These are phyloP conservation scores for Limnodromus scolopaceus DNA, from an alignment of 2,797 vertebrate genomes.

Conservation along the genomic window DNA sequence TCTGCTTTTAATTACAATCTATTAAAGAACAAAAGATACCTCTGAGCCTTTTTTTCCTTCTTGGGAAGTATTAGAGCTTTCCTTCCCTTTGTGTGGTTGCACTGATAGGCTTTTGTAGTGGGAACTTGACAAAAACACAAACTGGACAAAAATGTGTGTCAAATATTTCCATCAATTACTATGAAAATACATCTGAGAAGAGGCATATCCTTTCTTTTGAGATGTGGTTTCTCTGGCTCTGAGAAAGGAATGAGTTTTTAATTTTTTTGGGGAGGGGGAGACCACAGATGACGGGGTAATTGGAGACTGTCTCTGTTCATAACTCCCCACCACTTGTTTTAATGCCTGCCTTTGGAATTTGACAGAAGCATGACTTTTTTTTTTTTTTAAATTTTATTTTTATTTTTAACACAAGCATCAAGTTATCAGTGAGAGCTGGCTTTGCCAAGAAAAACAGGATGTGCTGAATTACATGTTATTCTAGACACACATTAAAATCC, in stretches of 20 bases:
- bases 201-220: neutral
- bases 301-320: neutral
- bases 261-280: neutral
- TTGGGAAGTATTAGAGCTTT: neutral
- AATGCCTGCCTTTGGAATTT: neutral
- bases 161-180: neutral
- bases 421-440: neutral
- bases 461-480: neutral
- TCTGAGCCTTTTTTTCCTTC: neutral
- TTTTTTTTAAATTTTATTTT: neutral
- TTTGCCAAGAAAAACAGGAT: neutral
- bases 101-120: neutral
- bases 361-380: neutral
- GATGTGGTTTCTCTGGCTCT: neutral
- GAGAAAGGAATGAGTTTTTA: neutral
- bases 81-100: neutral
- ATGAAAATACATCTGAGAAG: neutral
- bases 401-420: neutral
- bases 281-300: neutral
- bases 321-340: neutral
- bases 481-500: neutral
- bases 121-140: neutral
- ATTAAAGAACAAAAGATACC: neutral
- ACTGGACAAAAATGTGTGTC: neutral
- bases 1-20: neutral